Percentiles rank a stretch among this genome's conserved stretches.
These are phyloP conservation scores for Mercenaria mercenaria DNA, from an alignment of 1,140 invertebrate genomes.

Conservation along the genomic window DNA sequence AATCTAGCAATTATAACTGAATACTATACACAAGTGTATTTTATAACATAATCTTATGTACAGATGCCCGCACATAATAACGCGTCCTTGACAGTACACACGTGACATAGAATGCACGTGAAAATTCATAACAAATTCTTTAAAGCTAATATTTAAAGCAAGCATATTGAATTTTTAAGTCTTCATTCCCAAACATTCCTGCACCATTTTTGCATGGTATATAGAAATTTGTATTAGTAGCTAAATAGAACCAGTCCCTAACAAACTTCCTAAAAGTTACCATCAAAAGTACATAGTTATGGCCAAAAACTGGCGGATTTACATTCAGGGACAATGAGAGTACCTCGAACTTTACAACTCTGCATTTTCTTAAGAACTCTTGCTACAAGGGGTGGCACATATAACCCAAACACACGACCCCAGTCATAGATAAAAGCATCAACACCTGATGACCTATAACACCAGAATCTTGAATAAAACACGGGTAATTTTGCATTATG, in stretches of 20 bases:
- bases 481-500: slow-evolving; percentile 45
- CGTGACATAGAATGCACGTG: neutral
- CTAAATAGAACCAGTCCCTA: slow-evolving; percentile 30
- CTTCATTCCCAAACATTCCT: slow-evolving; percentile 33
- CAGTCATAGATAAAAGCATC: slow-evolving; percentile 53
- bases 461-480: slow-evolving; percentile 39
- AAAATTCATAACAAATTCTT: neutral
- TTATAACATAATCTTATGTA: too few species aligned
- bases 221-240: slow-evolving; percentile 33
- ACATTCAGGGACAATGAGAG: slow-evolving; percentile 37
- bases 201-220: slow-evolving; percentile 45
- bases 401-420: slow-evolving; percentile 14
- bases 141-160: slow-evolving; percentile 31
- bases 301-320: slow-evolving; percentile 35
- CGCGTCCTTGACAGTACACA: neutral
- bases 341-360: slow-evolving; percentile 30
- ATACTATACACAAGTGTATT: too few species aligned
- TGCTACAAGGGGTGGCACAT: slow-evolving; percentile 41
- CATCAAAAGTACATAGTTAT: neutral
- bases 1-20: neutral
- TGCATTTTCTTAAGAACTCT: slow-evolving; percentile 32
- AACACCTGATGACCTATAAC: slow-evolving; percentile 22
- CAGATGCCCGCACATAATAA: too few species aligned
- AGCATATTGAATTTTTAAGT: too few species aligned
- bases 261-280: slow-evolving; percentile 19